Base-by-base conservation (phyloP, 2,113 vertebrate genomes). In the Oceanites oceanicus region DNA sequence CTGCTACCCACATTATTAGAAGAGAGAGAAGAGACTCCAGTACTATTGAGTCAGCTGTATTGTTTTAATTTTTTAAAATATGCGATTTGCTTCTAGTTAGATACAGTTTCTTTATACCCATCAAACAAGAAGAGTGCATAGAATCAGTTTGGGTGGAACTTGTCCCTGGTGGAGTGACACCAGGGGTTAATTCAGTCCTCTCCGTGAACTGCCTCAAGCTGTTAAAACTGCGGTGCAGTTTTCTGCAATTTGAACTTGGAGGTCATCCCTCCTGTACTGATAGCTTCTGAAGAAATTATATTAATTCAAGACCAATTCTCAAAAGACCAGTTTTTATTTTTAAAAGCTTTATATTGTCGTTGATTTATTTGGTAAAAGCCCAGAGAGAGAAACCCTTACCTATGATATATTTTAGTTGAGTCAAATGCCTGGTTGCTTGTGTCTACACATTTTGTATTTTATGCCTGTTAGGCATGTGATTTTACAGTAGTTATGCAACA, bases 401-500 rank as follows among this genome's bases (percentile, higher is more conserved):
- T 71, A 44, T 45, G 58, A 73, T 82, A 6, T 15, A 29, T 59
- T 49, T 79, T 47, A 67, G 58, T 62, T 63, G 62, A 76, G 42
- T 71, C 66, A 38, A 83, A 13, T 40, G 58, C 61, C 40, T 25
- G 2, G 12, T 11, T 91, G 81, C 73, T 58, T 71, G 56, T 77
- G 82, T 79, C 34, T 59, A 3, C 7, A 14, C 55, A 71, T 68
- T 83, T 68, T 38, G 84, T 78, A 38, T 92, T 91, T 82, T 80
- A 19, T 96, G 90, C 58, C 87, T 85, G 56, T 44, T 26, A 79
- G 85, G 62, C 73, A 47, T 79, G 70, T 68, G 87, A 68, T 21
- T 88, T 96, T 84, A 42, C 66, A 42, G 7, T 44, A 47, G 82
- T 93, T 97, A 91, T 19, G 67, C 96, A 95, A 94, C 85, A 94